Evolutionary conservation across 2,113 vertebrate species (phyloP).

Genomic region (Aramus guarauna): DNA sequence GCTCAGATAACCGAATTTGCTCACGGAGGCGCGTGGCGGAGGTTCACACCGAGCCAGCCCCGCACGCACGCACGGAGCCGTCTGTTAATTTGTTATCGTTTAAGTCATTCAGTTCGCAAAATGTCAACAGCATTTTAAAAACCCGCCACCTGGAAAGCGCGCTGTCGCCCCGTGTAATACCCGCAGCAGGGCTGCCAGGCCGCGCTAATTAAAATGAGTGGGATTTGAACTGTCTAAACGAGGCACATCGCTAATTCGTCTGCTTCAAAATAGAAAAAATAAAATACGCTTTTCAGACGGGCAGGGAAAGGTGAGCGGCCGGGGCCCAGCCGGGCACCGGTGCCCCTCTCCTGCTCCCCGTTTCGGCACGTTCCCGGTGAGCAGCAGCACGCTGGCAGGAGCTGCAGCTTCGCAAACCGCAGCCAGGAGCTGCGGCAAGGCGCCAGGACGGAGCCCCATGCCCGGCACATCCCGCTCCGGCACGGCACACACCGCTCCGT

Average conservation of each 20-base stretch:
- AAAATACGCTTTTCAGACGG: neutral
- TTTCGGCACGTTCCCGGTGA: accelerated
- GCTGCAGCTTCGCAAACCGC: neutral
- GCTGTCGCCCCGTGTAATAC: neutral
- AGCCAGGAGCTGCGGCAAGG: neutral
- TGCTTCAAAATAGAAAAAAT: neutral
- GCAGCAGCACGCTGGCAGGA: neutral
- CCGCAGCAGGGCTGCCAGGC: slow-evolving; percentile 4
- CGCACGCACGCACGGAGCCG: neutral
- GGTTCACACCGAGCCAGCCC: neutral
- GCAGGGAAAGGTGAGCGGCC: neutral
- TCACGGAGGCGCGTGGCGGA: neutral
- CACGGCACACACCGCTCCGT: neutral
- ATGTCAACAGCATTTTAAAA: slow-evolving; percentile 21
- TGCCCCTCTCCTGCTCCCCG: neutral
- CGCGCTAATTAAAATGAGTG: neutral
- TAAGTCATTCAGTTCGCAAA: neutral
- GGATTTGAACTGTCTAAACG: neutral
- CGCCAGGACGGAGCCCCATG: neutral
- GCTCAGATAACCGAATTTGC: neutral
- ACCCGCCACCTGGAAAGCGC: neutral
- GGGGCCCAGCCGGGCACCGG: neutral
- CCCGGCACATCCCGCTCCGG: neutral
- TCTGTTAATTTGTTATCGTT: neutral
- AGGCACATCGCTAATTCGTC: neutral